Conservation (phyloP, 1,140 invertebrate species). For the Gryllus bimaculatus region DNA sequence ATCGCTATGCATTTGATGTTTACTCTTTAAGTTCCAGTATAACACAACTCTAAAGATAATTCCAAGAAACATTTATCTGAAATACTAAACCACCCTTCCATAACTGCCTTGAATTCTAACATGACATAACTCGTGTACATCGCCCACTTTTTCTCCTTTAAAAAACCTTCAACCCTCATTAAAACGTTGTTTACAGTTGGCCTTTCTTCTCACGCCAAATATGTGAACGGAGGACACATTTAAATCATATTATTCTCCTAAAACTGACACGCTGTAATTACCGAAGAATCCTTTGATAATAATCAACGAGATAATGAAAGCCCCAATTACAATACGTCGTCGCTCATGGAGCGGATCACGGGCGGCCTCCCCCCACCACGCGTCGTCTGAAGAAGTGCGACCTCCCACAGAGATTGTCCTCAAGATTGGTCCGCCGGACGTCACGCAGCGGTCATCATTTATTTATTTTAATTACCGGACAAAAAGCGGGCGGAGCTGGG, state of each 20-base stretch:
- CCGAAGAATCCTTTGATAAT: neutral
- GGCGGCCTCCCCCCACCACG: neutral
- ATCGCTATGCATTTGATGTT: too few species aligned
- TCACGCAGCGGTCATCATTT: neutral
- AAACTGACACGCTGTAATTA: neutral
- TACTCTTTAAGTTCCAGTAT: too few species aligned
- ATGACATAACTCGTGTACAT: too few species aligned
- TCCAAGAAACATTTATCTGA: too few species aligned
- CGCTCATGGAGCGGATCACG: neutral
- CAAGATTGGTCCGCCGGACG: neutral
- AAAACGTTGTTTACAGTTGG: too few species aligned
- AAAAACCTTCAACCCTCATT: too few species aligned
- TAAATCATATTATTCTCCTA: neutral
- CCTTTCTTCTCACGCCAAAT: neutral
- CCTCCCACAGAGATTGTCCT: conserved; percentile 2
- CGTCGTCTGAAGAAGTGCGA: neutral
- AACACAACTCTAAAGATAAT: too few species aligned
- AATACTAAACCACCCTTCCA: too few species aligned
- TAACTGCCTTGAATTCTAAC: too few species aligned
- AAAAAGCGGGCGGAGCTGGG: neutral
- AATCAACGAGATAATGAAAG: neutral
- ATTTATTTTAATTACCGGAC: neutral
- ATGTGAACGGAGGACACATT: neutral
- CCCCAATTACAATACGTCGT: neutral
- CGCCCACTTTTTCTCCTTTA: too few species aligned